Evolutionary conservation across 2,888 invertebrate genomes (phyloP), one percentile per base, ranked within the genome.

Genomic region (Lepidochrysops patricia): DNA sequence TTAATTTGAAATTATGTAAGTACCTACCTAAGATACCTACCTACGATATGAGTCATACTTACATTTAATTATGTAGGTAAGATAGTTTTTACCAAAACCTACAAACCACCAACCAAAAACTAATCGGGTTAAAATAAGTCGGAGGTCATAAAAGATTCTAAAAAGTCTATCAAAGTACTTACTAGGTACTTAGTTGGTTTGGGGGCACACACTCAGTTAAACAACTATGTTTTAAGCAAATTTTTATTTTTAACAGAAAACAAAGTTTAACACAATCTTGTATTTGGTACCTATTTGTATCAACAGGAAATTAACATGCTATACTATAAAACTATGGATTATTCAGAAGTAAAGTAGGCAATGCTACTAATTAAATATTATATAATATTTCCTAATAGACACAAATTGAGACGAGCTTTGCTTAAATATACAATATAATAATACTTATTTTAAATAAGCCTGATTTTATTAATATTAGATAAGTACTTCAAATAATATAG

Each of bases 231-330:
- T 48, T 58, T 15, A 54, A 54, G 54, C 54, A 54, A 32, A 19
- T 29, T 9, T 54, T 54, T 54, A 54, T 1, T n/a, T n/a, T n/a
- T 54, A 54, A 54, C 54, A 54, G 29, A 54, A 54, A 6, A 32
- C 50, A 50, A 26, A 26, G 4, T 15, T 19, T 32, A 54, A 54
- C 54, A 54, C 32, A 54, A 54, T 29, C 15, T 52, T 32, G 27
- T 32, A 54, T 29, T 19, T 19, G 43, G 43, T 43, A 29, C 54
- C 27, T 54, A 29, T 54, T 54, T 54, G 29, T 32, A 32, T 54
- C 9, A 54, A 54, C 32, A 54, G 29, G 29, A 54, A 54, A 54
- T 54, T 54, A 54, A 54, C 54, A 54, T 7, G 32, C 19, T 32
- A 32, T 43, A 43, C 4, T 12, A 19, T 54, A 26, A 50, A n/a